Evolutionary conservation across 1,140 invertebrate species (phyloP), one percentile per base, ranked within the genome.

Genomic region (Lepidurus apus): DNA sequence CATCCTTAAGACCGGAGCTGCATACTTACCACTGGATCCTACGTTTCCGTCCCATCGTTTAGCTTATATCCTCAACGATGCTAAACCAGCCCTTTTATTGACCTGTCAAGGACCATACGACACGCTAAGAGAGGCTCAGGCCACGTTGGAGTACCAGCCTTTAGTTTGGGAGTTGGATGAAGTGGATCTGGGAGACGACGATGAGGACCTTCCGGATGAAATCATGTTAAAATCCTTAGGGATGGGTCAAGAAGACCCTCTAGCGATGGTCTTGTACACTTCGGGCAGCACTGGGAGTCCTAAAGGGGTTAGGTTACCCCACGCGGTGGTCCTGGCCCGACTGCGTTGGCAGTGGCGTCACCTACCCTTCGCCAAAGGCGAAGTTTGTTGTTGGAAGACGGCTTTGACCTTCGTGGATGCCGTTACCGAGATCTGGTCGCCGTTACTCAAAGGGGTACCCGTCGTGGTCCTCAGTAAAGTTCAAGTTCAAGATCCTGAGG

Each of bases 281-380:
- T 97, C 95, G 74, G 95, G 96, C 43, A 96, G 95, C 83, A 96
- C 95, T 9, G 96, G 95, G 73, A 87, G 93, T 45, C 95, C 95
- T 2, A 97, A 97, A 90, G 95, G 94, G 89, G 95, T 96, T 1
- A 89, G 93, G 81, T 84, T 97, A 7, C 90, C 92, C 0, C 94
- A 97, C 82, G 87, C 87, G n/a, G 90, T 91, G 0, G 87, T 94
- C 7, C 85, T 93, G 80, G 95, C 95, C 82, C 89, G 94, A 7
- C 84, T 96, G 5, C 87, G 88, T 81, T 96, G 94, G 93, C 93
- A 95, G 84, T 95, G 93, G 90, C 86, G 88, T 9, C 87, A 87
- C 0, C 91, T 95, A 81, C 93, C 93, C 0, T 96, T 89, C 82
- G 83, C 84, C 0, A 73, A 85, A 0, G 87, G 87, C 1, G 93